Conservation (phyloP, 2,888 invertebrate genomes). For the Minunthozetes semirufus region DNA sequence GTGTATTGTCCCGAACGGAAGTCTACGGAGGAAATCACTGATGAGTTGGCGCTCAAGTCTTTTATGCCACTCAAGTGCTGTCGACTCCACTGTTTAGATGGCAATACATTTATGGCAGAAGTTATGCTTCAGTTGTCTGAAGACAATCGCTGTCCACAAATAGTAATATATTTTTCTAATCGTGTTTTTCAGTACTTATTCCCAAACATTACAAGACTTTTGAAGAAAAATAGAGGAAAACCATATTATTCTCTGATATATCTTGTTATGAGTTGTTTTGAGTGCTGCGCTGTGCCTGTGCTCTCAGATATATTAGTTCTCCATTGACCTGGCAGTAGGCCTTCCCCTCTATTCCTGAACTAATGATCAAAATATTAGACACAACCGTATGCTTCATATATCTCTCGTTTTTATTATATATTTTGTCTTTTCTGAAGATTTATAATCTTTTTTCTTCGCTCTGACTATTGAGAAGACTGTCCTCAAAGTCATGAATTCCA, state of each 20-base stretch:
- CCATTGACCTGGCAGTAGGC: neutral
- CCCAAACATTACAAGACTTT: neutral
- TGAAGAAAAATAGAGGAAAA: neutral
- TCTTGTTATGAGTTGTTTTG: neutral
- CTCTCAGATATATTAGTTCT: neutral
- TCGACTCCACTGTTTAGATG: neutral
- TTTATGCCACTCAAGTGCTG: slow-evolving; percentile 11
- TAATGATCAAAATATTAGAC: neutral
- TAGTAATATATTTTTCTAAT: neutral
- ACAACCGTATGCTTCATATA: neutral
- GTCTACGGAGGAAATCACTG: slow-evolving; percentile 15
- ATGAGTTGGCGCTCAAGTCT: slow-evolving; percentile 15
- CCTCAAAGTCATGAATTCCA: too few species aligned
- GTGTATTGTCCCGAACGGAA: slow-evolving; percentile 22
- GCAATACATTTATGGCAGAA: neutral
- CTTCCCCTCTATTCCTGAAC: neutral
- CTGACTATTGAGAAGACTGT: too few species aligned
- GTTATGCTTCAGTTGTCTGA: slow-evolving; percentile 9
- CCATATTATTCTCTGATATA: neutral
- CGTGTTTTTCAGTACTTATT: neutral
- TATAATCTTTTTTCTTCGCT: too few species aligned
- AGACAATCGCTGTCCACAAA: neutral
- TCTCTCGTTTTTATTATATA: neutral
- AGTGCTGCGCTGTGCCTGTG: neutral
- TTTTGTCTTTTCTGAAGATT: neutral